Percentiles rank a stretch among this genome's conserved stretches.
phyloP scores from a whole-genome alignment of 2,888 invertebrate genomes.

The Aporophyla lueneburgensis region DNA sequence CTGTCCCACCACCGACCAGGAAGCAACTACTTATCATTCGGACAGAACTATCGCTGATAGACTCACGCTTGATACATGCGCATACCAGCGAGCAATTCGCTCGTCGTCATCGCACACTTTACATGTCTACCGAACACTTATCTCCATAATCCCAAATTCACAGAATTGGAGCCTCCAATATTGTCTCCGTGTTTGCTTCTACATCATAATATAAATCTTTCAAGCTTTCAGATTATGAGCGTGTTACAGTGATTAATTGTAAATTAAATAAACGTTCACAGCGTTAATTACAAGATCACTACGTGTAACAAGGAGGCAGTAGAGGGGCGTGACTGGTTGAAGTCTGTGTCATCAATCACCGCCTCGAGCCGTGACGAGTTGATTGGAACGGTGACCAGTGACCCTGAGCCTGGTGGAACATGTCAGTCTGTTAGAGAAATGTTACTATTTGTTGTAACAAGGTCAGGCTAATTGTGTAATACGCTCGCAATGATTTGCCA shows the following conservation, averaged over 20 bases:
- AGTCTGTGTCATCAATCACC: constrained; percentile 38
- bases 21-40: not conserved
- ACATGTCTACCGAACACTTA: not conserved
- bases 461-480: not conserved
- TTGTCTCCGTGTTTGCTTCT: not conserved
- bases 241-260: constrained; percentile 9
- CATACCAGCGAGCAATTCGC: not conserved
- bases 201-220: not conserved
- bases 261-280: not conserved
- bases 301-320: not conserved
- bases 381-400: constrained; percentile 37
- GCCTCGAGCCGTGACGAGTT: constrained; percentile 17
- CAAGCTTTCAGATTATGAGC: constrained; percentile 1
- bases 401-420: not conserved
- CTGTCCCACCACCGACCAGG: not conserved
- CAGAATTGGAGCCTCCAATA: not conserved
- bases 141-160: not conserved
- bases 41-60: not conserved
- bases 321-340: constrained; percentile 6
- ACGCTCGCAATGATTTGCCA: not conserved
- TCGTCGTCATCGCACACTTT: not conserved
- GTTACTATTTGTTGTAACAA: not conserved
- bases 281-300: constrained; percentile 37
- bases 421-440: not conserved
- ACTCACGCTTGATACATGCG: not conserved